Conservation (phyloP, 53 echinoderm and acorn worm genomes). For the Antedon mediterranea region DNA sequence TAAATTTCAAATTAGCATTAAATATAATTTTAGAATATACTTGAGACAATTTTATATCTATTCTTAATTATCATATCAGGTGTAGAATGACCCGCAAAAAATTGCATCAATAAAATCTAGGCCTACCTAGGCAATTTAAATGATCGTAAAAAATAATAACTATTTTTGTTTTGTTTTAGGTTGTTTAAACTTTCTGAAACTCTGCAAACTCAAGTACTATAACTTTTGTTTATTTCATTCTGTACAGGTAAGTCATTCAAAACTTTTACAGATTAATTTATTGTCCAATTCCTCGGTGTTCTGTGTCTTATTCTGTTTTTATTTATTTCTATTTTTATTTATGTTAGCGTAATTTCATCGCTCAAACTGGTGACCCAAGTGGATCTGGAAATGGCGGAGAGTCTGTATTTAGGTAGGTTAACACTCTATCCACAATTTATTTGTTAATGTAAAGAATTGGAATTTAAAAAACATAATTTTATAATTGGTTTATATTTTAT, state of each 20-base stretch:
- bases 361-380: slow-evolving; percentile 90
- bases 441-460: too few relatives aligned
- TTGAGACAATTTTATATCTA: too few relatives aligned
- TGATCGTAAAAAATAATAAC: too few relatives aligned
- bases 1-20: too few relatives aligned
- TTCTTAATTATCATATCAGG: too few relatives aligned
- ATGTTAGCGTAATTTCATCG: slow-evolving; percentile 70
- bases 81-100: too few relatives aligned
- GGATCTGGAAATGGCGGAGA: slow-evolving; percentile 73
- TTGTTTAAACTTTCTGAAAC: slow-evolving; percentile 84
- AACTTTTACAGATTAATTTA: not conserved
- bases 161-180: slow-evolving; percentile 24
- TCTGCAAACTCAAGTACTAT: slow-evolving; percentile 90
- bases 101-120: too few relatives aligned
- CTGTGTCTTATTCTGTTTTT: too few relatives aligned
- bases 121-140: too few relatives aligned
- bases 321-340: not conserved
- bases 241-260: slow-evolving; percentile 51
- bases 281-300: too few relatives aligned
- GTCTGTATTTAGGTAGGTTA: slow-evolving; percentile 51
- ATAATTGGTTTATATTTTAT: not conserved
- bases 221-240: slow-evolving; percentile 82
- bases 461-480: too few relatives aligned
- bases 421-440: not conserved
- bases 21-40: too few relatives aligned